Evolutionary conservation across 2,888 invertebrate genomes (phyloP), one percentile per base, ranked within the genome.

Genomic region (Noctua janthe): DNA sequence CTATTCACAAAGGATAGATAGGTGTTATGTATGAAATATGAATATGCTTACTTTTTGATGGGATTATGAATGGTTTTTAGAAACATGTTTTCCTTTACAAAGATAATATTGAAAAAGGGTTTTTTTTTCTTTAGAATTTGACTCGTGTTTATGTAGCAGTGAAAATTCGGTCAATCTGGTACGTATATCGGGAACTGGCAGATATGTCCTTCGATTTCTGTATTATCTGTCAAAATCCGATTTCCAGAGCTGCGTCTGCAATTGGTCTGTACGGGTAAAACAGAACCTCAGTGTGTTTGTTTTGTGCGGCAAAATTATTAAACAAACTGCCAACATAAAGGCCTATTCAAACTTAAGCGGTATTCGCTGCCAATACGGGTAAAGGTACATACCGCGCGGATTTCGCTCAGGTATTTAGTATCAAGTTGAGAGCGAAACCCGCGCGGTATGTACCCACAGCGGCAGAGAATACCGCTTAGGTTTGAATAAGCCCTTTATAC

Each of bases 1-100:
- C 89, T 90, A 90, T 93, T 91, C 90, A 91, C 84, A 86, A 79
- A 83, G 79, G 82, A 89, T 87, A 69, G 90, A 89, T 86, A 87
- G 79, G 83, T 84, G 84, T 71, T 87, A 82, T 80, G 78, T 71
- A 79, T 47, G 64, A 11, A 78, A 51, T 82, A 85, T 83, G 89
- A 82, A 75, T 70, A 54, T 62, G 74, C 23, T 29, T 82, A 23
- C 73, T 69, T 78, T 85, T 82, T 51, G 66, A 72, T 76, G 64
- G 76, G 39, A 72, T 85, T 76, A 81, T 23, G 56, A 54, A 64
- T 35, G 54, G 47, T 39, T 17, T 69, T 10, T 6, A 10, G 43
- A 62, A 51, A 47, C 11, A 39, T 35, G n/a, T 69, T 35, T 43
- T 47, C 0, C 5, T 35, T 47, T 56, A 6, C 0, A 15, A 59